These are phyloP conservation scores for Epinephelus coioides DNA, from an alignment of 2,797 vertebrate species.

Conservation along the genomic window DNA sequence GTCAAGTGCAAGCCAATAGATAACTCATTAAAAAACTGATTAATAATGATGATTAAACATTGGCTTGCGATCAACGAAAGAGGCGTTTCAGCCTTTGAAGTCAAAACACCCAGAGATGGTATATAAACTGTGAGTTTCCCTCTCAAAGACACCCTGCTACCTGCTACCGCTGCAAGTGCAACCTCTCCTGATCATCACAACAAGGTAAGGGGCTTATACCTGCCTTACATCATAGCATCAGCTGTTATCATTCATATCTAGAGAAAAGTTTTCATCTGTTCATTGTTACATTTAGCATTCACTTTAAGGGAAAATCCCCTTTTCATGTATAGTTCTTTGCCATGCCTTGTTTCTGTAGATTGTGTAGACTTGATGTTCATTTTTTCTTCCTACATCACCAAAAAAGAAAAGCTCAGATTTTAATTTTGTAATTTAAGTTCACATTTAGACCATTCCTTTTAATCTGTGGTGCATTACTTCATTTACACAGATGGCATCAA, in stretches of 20 bases:
- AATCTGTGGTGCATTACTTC: neutral
- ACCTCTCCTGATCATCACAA: neutral
- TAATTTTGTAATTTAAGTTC: neutral
- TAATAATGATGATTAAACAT: neutral
- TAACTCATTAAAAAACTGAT: neutral
- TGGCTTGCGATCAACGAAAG: neutral
- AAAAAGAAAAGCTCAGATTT: neutral
- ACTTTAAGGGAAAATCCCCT: neutral
- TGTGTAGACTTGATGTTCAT: neutral
- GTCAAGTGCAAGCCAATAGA: neutral
- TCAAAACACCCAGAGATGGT: neutral
- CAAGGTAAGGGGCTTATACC: neutral
- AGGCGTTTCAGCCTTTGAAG: neutral
- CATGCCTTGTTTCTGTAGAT: neutral
- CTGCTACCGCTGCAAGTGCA: neutral
- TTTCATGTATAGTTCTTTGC: neutral
- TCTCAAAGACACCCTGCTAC: neutral
- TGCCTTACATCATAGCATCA: neutral
- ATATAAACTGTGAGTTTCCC: neutral
- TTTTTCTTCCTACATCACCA: neutral
- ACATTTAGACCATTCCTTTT: neutral
- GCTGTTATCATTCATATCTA: neutral
- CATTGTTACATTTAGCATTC: neutral
- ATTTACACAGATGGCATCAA: constrained; percentile 16
- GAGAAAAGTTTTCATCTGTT: neutral